These are phyloP conservation scores for Sarcophaga subvicina DNA, from an alignment of 2,888 invertebrate species.

Conservation along the genomic window DNA sequence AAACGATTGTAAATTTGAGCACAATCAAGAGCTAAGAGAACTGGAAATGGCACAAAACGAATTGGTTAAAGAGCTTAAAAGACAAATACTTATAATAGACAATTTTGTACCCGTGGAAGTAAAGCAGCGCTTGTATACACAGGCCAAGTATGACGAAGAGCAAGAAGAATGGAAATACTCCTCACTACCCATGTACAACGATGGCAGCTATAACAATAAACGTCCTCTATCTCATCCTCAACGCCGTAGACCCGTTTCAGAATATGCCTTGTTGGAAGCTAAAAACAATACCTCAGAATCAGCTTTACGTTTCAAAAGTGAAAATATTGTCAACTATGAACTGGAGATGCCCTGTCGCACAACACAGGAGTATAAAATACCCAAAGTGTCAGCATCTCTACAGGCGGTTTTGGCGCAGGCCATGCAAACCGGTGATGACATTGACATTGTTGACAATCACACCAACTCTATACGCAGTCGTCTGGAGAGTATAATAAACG, in stretches of 20 bases:
- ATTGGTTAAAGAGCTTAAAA: constrained; percentile 93
- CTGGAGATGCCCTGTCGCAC: constrained; percentile 82
- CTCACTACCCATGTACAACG: constrained; percentile 80
- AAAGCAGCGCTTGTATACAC: constrained; percentile 87
- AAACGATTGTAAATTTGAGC: constrained; percentile 92
- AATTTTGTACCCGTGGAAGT: constrained; percentile 94
- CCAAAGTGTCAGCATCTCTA: constrained; percentile 81
- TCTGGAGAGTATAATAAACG: constrained; percentile 81
- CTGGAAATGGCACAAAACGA: constrained; percentile 95
- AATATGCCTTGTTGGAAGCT: constrained; percentile 83
- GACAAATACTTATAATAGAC: constrained; percentile 93
- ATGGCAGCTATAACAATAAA: constrained; percentile 78
- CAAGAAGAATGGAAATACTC: constrained; percentile 88
- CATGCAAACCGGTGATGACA: constrained; percentile 81
- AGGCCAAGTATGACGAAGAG: constrained; percentile 91
- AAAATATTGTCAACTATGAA: constrained; percentile 81
- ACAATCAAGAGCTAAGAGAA: constrained; percentile 95
- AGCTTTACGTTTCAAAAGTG: constrained; percentile 80
- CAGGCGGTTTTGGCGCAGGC: constrained; percentile 82
- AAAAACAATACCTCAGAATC: constrained; percentile 76
- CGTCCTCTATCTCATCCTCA: constrained; percentile 86
- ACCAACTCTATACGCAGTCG: constrained; percentile 80
- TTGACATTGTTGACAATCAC: constrained; percentile 80
- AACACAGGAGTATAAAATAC: constrained; percentile 81
- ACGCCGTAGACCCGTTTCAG: constrained; percentile 85